Base-by-base conservation (phyloP, 2,888 invertebrate species). In the Melanchra persicariae region DNA sequence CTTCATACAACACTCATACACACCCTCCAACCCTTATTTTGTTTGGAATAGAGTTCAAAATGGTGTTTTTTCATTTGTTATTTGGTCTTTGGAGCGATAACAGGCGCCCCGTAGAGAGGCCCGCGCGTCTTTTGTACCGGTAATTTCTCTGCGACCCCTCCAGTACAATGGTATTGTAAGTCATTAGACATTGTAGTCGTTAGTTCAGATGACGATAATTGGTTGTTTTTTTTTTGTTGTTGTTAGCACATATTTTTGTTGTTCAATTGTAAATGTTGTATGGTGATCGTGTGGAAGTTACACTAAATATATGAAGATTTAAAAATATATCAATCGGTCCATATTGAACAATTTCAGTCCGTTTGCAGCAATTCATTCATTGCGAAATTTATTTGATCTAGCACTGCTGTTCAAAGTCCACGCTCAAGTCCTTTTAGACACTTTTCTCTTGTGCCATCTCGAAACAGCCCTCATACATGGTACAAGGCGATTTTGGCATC, bases 91-190 rank as follows among this genome's bases (percentile, higher is more conserved):
- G 22, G 19, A 68, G 55, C 58, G 85, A 85, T 91, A 92, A 92
- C 90, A 87, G 91, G 93, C 93, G 86, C 90, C 93, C 93, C 91
- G 92, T 83, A 58, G 93, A 70, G 92, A 72, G 74, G 64, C 83
- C 83, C 86, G 88, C 87, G 86, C 87, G 89, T 88, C 91, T 88
- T 91, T 93, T 92, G 92, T 92, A 86, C 85, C 84, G 88, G 87
- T 92, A 91, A 92, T 91, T 91, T 88, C 87, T 87, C 81, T 76
- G 81, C 86, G 87, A 83, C 91, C 91, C 91, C 89, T 87, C 88
- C 74, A 72, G 62, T 74, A 83, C 84, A 80, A 81, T 88, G 75
- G 86, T 84, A 84, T 85, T 86, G 89, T 86, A 87, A 83, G 91
- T 91, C 91, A 92, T 92, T 92, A 91, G 83, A 88, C 84, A 83